A percentile compares a stretch with the other conserved stretches of the same genome.
Evolutionary conservation across 1,140 invertebrate species (phyloP).

Genomic region (Proales similis): DNA sequence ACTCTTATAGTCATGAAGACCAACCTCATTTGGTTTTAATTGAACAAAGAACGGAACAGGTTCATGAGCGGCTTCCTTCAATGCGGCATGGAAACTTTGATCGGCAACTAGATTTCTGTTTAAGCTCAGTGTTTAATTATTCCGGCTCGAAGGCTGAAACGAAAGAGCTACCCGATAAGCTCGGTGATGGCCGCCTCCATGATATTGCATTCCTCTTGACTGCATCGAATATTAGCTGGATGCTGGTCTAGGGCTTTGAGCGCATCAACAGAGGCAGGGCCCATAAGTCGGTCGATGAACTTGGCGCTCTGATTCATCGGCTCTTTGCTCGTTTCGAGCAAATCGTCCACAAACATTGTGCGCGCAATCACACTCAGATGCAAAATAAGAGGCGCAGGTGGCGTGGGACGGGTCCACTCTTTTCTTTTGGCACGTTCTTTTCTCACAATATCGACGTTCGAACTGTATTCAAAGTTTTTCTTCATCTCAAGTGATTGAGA

Average conservation of each 20-base stretch:
- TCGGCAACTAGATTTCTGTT: slow-evolving; percentile 49
- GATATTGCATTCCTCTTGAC: slow-evolving; percentile 30
- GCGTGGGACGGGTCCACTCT: slow-evolving; percentile 45
- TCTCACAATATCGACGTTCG: slow-evolving; percentile 11
- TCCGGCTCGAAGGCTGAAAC: background rate
- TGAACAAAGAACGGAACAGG: slow-evolving; percentile 46
- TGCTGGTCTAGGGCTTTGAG: background rate
- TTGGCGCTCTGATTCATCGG: slow-evolving; percentile 38
- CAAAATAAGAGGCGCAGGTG: slow-evolving; percentile 47
- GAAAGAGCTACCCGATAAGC: slow-evolving; percentile 36
- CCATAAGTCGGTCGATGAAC: slow-evolving; percentile 10
- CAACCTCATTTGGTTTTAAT: slow-evolving; percentile 2
- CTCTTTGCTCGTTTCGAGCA: slow-evolving; percentile 45
- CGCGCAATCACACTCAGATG: slow-evolving; percentile 51
- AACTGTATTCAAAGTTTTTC: slow-evolving; percentile 1
- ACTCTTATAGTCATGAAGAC: background rate
- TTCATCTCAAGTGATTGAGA: slow-evolving; percentile 20
- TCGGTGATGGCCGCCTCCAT: slow-evolving; percentile 37
- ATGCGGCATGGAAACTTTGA: slow-evolving; percentile 44
- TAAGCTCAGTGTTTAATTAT: slow-evolving; percentile 16
- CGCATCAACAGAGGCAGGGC: background rate
- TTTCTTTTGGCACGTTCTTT: slow-evolving; percentile 13
- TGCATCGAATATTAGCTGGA: background rate
- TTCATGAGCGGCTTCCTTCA: slow-evolving; percentile 46
- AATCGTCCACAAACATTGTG: slow-evolving; percentile 48